These are phyloP conservation scores for Apis laboriosa DNA, from an alignment of 1,140 invertebrate genomes.

Conservation along the genomic window DNA sequence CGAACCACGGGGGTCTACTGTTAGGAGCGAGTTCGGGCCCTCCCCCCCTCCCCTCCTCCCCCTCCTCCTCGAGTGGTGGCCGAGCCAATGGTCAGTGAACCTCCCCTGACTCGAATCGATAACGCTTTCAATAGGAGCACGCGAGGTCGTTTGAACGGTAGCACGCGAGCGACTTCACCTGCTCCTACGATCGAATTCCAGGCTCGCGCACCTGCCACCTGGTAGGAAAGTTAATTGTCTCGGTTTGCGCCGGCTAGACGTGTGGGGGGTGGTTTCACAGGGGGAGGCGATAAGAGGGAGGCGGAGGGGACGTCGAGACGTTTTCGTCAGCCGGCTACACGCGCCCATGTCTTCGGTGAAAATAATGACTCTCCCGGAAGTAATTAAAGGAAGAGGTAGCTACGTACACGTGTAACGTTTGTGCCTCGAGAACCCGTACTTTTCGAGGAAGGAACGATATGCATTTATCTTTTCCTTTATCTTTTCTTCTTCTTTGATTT, in stretches of 20 bases:
- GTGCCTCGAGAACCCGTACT: neutral
- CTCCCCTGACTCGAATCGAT: slow-evolving; percentile 59
- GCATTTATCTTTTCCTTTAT: neutral
- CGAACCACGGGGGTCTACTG: neutral
- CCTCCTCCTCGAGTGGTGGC: neutral
- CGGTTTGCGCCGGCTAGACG: neutral
- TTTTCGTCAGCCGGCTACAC: neutral
- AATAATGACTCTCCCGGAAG: slow-evolving; percentile 1
- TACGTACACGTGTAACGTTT: neutral
- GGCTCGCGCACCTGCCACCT: slow-evolving; percentile 52
- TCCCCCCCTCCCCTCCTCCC: too few relatives aligned
- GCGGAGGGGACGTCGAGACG: neutral
- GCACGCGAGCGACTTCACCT: slow-evolving; percentile 61
- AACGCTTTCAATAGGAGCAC: slow-evolving; percentile 58
- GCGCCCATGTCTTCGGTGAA: neutral
- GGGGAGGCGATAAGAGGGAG: neutral
- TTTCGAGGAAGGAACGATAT: neutral
- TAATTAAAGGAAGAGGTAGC: slow-evolving; percentile 6
- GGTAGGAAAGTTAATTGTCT: slow-evolving; percentile 57
- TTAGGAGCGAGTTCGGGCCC: neutral
- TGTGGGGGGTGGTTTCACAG: neutral
- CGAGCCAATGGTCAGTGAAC: slow-evolving; percentile 58
- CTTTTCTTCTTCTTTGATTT: too few relatives aligned
- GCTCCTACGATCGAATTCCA: slow-evolving; percentile 63
- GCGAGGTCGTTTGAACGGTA: slow-evolving; percentile 52